These are phyloP conservation scores for Acrobeloides nanus DNA, from an alignment of 2,888 invertebrate genomes.

Conservation along the genomic window DNA sequence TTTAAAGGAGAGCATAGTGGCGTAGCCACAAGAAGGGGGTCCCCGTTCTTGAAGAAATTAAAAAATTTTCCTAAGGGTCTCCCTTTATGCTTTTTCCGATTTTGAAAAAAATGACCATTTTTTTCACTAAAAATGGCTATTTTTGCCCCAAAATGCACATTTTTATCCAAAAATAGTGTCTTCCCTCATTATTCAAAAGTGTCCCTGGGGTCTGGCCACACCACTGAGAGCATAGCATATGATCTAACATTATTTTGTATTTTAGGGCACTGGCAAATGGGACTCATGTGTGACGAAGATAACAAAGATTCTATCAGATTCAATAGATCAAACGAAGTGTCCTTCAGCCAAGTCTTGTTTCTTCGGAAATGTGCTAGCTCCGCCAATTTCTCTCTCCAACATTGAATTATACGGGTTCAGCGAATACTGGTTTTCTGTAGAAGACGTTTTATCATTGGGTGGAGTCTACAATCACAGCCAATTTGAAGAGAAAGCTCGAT, in stretches of 20 bases:
- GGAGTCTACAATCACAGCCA: constrained; percentile 40
- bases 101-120: too few relatives aligned
- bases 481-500: constrained; percentile 34
- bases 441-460: constrained; percentile 48
- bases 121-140: too few relatives aligned
- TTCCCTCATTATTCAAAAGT: too few relatives aligned
- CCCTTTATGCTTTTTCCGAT: too few relatives aligned
- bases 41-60: too few relatives aligned
- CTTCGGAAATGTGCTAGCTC: constrained; percentile 44
- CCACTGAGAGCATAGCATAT: too few relatives aligned
- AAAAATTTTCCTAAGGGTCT: too few relatives aligned
- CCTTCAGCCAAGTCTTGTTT: constrained; percentile 29
- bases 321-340: constrained; percentile 19
- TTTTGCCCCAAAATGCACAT: too few relatives aligned
- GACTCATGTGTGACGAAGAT: constrained; percentile 33
- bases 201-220: too few relatives aligned
- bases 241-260: too few relatives aligned
- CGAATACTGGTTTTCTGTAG: constrained; percentile 41
- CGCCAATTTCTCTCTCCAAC: constrained; percentile 32
- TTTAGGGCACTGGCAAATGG: constrained; percentile 49
- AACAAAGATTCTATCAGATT: constrained; percentile 24
- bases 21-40: too few relatives aligned
- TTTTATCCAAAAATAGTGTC: too few relatives aligned
- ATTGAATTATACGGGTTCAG: constrained; percentile 48
- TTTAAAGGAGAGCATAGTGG: not conserved